Conservation (phyloP, 2,113 vertebrate genomes). For the Mustelus asterias region DNA sequence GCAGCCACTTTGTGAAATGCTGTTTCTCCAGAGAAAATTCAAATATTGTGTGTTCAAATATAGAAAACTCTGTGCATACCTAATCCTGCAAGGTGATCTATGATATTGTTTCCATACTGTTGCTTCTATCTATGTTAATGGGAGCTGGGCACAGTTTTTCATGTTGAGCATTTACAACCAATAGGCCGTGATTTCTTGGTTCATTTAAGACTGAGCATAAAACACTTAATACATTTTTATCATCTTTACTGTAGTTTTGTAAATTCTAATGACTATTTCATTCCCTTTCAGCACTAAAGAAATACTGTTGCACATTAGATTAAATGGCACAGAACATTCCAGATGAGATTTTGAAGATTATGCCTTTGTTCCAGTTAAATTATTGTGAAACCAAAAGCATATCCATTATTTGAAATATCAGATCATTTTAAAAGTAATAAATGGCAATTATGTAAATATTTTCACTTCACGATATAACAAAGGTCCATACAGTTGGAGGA, state of each 20-base stretch:
- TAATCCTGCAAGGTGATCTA: constrained; percentile 22
- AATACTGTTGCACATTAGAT: background rate
- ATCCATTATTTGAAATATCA: constrained; percentile 27
- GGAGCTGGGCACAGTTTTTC: background rate
- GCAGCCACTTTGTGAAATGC: background rate
- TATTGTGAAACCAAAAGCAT: constrained; percentile 10
- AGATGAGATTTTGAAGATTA: constrained; percentile 31
- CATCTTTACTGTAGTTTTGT: constrained; percentile 24
- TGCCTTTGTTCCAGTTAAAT: constrained; percentile 19
- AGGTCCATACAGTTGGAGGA: background rate
- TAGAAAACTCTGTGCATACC: background rate
- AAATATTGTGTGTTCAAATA: background rate
- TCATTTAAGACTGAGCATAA: constrained; percentile 36
- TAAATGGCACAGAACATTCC: constrained; percentile 30
- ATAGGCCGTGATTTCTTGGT: constrained; percentile 36
- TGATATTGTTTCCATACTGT: constrained; percentile 5
- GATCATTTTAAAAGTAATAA: constrained; percentile 29
- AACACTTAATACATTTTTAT: constrained; percentile 26
- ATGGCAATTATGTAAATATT: constrained; percentile 11
- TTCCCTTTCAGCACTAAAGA: constrained; percentile 3
- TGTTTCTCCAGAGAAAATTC: background rate
- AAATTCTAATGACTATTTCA: constrained; percentile 32
- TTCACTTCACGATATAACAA: background rate
- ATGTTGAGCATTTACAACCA: constrained; percentile 7
- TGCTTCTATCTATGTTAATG: constrained; percentile 26